These are phyloP conservation scores for Piaya cayana DNA, from an alignment of 2,113 vertebrate species.

Conservation along the genomic window DNA sequence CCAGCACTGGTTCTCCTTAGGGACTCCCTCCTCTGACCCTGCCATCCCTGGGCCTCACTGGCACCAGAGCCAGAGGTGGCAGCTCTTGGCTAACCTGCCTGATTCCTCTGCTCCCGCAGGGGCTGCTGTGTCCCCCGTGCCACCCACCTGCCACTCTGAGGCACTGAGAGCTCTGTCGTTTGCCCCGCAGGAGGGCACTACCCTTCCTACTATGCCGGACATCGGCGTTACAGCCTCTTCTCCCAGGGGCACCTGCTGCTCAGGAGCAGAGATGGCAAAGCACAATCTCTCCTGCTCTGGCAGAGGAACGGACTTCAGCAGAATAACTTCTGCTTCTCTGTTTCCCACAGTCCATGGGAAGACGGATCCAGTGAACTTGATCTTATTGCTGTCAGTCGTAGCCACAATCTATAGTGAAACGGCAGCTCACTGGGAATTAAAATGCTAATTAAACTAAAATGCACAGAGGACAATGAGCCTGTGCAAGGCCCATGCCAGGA, in stretches of 20 bases:
- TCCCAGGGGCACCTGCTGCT: not conserved
- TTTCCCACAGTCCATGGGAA: not conserved
- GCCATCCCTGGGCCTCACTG: too few relatives aligned
- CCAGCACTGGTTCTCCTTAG: not conserved
- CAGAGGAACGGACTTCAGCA: not conserved
- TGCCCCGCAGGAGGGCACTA: not conserved
- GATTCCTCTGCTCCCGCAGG: not conserved
- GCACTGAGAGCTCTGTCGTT: not conserved
- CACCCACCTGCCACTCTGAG: rapidly evolving
- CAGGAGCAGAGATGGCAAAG: not conserved
- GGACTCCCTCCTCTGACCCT: not conserved
- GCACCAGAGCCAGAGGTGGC: rapidly evolving
- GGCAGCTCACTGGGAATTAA: not conserved
- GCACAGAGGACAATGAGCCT: not conserved
- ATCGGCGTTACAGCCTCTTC: rapidly evolving
- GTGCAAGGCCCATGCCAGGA: not conserved
- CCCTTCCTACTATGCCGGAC: not conserved
- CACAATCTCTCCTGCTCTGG: not conserved
- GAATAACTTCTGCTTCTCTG: not conserved
- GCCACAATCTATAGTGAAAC: not conserved
- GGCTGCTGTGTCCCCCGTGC: not conserved
- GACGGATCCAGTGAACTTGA: not conserved
- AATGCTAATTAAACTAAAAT: not conserved
- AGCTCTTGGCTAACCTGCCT: not conserved
- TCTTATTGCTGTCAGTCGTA: rapidly evolving